Conservation (phyloP, 2,113 vertebrate species). For the Perca schrenkii region DNA sequence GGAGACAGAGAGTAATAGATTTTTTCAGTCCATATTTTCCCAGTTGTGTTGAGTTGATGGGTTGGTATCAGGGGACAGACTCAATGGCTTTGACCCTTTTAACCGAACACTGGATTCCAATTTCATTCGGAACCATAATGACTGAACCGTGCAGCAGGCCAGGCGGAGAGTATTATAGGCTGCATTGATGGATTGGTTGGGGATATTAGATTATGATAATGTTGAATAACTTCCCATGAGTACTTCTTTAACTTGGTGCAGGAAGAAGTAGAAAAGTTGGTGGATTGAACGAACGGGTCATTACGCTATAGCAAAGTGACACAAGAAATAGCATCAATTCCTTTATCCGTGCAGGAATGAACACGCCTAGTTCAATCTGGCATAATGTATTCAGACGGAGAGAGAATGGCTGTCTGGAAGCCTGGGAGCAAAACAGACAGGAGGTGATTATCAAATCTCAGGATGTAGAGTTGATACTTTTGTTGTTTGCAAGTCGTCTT, state of each 20-base stretch:
- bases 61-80: background rate
- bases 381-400: background rate
- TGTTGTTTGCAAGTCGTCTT: background rate
- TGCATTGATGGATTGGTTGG: background rate
- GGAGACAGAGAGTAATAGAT: conserved; percentile 5
- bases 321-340: background rate
- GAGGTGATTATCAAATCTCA: background rate
- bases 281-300: background rate
- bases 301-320: background rate
- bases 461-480: background rate
- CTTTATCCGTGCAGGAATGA: background rate
- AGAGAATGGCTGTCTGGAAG: background rate
- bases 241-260: background rate
- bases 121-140: background rate
- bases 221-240: background rate
- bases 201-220: background rate
- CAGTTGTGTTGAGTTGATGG: background rate
- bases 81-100: conserved; percentile 13
- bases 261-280: background rate
- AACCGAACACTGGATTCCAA: background rate
- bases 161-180: background rate
- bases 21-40: conserved; percentile 5
- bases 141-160: background rate
- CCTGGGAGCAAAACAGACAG: background rate
- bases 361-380: background rate